Evolutionary conservation across 2,888 invertebrate genomes (phyloP), one percentile per base, ranked within the genome.

Genomic region (Acanthococcus lagerstroemiae): DNA sequence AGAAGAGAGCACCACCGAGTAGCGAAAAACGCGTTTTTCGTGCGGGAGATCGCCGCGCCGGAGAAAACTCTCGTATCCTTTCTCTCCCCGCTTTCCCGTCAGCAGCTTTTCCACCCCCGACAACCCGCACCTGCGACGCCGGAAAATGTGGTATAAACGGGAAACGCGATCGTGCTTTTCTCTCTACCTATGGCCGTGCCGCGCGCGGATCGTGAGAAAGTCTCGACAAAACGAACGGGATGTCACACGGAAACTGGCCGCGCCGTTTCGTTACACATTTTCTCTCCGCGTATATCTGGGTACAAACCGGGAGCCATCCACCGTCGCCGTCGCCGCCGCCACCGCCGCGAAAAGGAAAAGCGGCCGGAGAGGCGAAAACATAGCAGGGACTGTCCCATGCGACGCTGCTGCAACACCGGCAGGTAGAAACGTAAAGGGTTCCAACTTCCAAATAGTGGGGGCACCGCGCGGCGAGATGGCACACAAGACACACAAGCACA

Each of bases 161-260:
- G n/a, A n/a, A n/a, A n/a, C n/a, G n/a, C n/a, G n/a, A n/a, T n/a
- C n/a, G n/a, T n/a, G n/a, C n/a, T n/a, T n/a, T n/a, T n/a, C n/a
- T n/a, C n/a, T n/a, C n/a, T n/a, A n/a, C n/a, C n/a, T n/a, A n/a
- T n/a, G n/a, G n/a, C n/a, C n/a, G n/a, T n/a, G n/a, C n/a, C n/a
- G n/a, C n/a, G n/a, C n/a, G n/a, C n/a, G n/a, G n/a, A n/a, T n/a
- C n/a, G n/a, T n/a, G 50, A 50, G 26, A 25, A 52, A 22, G 27
- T 52, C 30, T 50, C 60, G 52, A 63, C 63, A 52, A 37, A 52
- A 30, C 54, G 52, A 52, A 63, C 54, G 30, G 52, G 37, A 63
- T 63, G 63, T 63, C 63, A 63, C 63, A 63, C 52, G 63, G 52
- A 63, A 63, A 63, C 63, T 63, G 54, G 63, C 63, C 63, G 15